Evolutionary conservation across 2,113 vertebrate species (phyloP), one percentile per base, ranked within the genome.

Genomic region (Burhinus oedicnemus): DNA sequence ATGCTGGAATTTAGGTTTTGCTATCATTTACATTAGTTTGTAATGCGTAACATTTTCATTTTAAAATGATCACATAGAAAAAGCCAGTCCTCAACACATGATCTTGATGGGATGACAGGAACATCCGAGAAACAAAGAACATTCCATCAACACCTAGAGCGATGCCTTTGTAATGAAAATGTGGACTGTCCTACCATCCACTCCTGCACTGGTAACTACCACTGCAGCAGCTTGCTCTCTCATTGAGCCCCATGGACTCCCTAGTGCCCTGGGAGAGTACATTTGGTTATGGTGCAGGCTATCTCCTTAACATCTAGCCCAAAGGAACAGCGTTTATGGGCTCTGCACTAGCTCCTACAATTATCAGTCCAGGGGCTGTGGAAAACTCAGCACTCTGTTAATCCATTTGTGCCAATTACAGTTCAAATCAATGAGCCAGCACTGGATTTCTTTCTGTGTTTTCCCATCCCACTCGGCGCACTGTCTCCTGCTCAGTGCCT

Each of bases 271-370:
- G 17, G 30, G 38, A 69, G 14, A 12, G 6, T 13, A 47, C 10
- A 7, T 65, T 42, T 71, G 38, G 8, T 60, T n/a, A 8, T 9
- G 27, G 36, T 8, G 6, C 27, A 40, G 51, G 29, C n/a, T 55
- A 20, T 5, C 14, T 78, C 52, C 42, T 68, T 25, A 58, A 45
- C 26, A 52, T 9, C 45, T 52, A 64, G 49, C 22, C 85, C 1
- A 0, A 68, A 83, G 34, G 5, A 5, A 47, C 27, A 45, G 45
- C 1, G 0, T 17, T 74, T 55, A 47, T 2, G 40, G 7, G 19
- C 77, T 71, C 42, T 82, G 47, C 36, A 12, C 5, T 6, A 15
- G n/a, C 57, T 86, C 49, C 54, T 60, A 32, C 23, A 30, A 15
- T 8, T 29, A 52, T n/a, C 40, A 38, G 16, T 40, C 23, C 74